These are phyloP conservation scores for Aplochiton taeniatus DNA, from an alignment of 2,797 vertebrate genomes.

Conservation along the genomic window DNA sequence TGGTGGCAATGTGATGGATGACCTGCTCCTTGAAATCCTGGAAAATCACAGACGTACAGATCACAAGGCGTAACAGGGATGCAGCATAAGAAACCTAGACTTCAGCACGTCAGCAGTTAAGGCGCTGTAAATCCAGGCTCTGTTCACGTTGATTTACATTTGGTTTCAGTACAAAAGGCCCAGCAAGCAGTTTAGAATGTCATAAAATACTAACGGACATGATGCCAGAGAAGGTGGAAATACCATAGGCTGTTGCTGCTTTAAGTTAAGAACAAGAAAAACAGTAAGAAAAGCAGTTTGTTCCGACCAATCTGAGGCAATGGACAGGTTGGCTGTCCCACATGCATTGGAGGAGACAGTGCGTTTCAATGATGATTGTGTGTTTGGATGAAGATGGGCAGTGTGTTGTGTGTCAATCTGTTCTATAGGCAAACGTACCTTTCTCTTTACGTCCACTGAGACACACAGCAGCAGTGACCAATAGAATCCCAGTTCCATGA, in stretches of 20 bases:
- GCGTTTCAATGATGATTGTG: background rate
- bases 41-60: slow-evolving; percentile 31
- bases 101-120: slow-evolving; percentile 21
- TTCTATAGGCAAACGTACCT: slow-evolving; percentile 75
- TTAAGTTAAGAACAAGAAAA: background rate
- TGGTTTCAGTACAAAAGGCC: slow-evolving; percentile 15
- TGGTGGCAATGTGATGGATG: slow-evolving; percentile 82
- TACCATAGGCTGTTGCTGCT: too few species aligned
- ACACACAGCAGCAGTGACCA: slow-evolving; percentile 85
- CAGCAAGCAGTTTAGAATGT: slow-evolving; percentile 2
- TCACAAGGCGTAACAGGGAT: slow-evolving; percentile 8
- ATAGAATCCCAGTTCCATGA: slow-evolving; percentile 90
- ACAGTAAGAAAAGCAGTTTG: too few species aligned
- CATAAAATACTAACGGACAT: background rate
- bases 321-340: background rate
- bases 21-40: slow-evolving; percentile 91
- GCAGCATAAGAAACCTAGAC: background rate
- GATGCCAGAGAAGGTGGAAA: background rate
- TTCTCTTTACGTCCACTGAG: slow-evolving; percentile 89
- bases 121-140: slow-evolving; percentile 12
- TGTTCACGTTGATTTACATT: background rate
- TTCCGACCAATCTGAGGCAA: too few species aligned
- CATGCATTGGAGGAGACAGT: background rate
- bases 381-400: background rate
- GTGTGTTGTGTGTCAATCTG: background rate